These are phyloP conservation scores for Agrotis segetum DNA, from an alignment of 2,888 invertebrate genomes.

Conservation along the genomic window DNA sequence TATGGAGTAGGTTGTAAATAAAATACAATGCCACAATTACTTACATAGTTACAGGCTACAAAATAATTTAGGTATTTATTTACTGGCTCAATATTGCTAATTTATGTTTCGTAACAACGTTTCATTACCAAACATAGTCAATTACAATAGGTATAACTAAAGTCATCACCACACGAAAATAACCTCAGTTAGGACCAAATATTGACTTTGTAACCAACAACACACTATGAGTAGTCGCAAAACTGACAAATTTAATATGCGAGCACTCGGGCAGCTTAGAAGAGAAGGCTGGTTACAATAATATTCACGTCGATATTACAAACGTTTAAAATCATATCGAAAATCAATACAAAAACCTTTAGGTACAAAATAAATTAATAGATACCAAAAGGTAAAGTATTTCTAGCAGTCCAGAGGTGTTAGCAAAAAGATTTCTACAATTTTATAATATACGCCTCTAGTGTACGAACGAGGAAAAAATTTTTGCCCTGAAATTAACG, in stretches of 20 bases:
- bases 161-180: not conserved
- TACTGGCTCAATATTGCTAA: no score
- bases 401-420: no score
- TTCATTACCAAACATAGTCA: not conserved
- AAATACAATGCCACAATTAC: no score
- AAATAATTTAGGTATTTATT: not conserved
- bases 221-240: not conserved
- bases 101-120: not conserved
- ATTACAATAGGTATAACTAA: not conserved
- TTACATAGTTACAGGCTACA: no score
- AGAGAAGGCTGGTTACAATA: not conserved
- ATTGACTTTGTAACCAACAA: not conserved
- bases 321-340: not conserved
- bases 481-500: no score
- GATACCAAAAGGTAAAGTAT: no score
- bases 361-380: no score
- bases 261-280: not conserved
- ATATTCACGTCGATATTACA: not conserved
- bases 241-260: not conserved
- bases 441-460: no score
- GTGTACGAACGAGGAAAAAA: no score
- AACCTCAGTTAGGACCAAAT: not conserved
- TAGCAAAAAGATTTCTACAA: no score
- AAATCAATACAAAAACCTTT: not conserved
- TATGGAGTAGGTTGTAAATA: not conserved